Evolutionary conservation across 2,797 vertebrate genomes (phyloP), one percentile per base, ranked within the genome.

Genomic region (Acanthopagrus latus): DNA sequence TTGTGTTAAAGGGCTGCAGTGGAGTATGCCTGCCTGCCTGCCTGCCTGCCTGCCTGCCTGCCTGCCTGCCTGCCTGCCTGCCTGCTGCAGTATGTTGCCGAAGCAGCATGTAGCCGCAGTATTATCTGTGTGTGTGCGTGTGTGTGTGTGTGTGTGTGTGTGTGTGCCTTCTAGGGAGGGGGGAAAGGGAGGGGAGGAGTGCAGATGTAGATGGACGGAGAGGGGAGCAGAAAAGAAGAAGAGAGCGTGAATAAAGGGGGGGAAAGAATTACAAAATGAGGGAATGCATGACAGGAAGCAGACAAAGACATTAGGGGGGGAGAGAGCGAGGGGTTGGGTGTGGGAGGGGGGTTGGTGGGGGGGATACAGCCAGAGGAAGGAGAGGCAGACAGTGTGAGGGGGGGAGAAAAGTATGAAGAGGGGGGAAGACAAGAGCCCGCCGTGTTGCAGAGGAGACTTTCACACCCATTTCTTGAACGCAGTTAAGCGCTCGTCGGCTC

Each of bases 31-130:
- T 48, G 82, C 79, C 86, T 90, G 88, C 91, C 29, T 29, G 29
- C 29, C 29, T 29, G 29, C 29, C 27, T 29, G 79, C 76, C 57
- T 48, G 82, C 79, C 86, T 90, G 88, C 91, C 29, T 29, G 29
- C 29, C 29, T 29, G 29, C n/a, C n/a, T n/a, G n/a, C n/a, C n/a
- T n/a, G n/a, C n/a, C n/a, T n/a, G n/a, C n/a, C n/a, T n/a, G n/a
- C n/a, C n/a, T n/a, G n/a, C 29, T 91, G 93, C 91, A 91, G 91
- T 92, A 71, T 91, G 89, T 87, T 93, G 87, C 89, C 89, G 74
- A 85, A 88, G 91, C 90, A 90, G 86, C 87, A 88, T 91, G 89
- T 83, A 90, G 86, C 92, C 68, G 86, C 90, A 90, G 91, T 88
- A 84, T 90, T 93, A 90, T n/a, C n/a, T n/a, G n/a, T n/a, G n/a